phyloP scores from a whole-genome alignment of 2,113 vertebrate genomes.

The Gymnogyps californianus region DNA sequence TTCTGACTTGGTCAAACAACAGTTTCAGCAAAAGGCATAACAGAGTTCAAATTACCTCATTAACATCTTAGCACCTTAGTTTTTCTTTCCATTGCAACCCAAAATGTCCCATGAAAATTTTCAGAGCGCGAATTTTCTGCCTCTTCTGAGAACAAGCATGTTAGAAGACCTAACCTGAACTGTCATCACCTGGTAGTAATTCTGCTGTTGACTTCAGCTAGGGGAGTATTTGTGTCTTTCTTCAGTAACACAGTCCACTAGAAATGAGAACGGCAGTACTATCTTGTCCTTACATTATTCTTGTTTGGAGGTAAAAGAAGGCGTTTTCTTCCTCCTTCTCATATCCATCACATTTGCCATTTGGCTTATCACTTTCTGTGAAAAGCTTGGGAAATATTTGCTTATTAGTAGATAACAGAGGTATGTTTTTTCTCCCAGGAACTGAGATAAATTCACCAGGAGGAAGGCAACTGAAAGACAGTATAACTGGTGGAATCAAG shows the following conservation, averaged over 20 bases:
- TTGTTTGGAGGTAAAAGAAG: neutral
- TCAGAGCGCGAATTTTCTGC: neutral
- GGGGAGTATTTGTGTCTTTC: neutral
- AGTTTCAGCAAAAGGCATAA: neutral
- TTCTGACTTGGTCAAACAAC: neutral
- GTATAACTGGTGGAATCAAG: accelerated
- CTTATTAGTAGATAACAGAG: neutral
- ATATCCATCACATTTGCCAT: neutral
- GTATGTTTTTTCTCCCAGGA: neutral
- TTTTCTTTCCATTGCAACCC: neutral
- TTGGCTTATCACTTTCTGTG: neutral
- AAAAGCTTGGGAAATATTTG: neutral
- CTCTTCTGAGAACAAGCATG: neutral
- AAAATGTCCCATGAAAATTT: neutral
- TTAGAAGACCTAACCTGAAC: neutral
- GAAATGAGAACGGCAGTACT: neutral
- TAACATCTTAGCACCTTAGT: neutral
- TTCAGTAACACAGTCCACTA: neutral
- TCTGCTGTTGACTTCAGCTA: neutral
- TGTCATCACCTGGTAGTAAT: neutral
- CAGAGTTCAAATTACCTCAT: neutral
- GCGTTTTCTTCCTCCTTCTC: neutral
- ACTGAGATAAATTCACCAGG: neutral
- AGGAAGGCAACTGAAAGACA: neutral
- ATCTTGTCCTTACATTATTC: neutral